Percentiles rank a stretch among this genome's conserved stretches.
These are phyloP conservation scores for Drosophila erecta DNA, from an alignment of 1,140 invertebrate species.

Conservation along the genomic window DNA sequence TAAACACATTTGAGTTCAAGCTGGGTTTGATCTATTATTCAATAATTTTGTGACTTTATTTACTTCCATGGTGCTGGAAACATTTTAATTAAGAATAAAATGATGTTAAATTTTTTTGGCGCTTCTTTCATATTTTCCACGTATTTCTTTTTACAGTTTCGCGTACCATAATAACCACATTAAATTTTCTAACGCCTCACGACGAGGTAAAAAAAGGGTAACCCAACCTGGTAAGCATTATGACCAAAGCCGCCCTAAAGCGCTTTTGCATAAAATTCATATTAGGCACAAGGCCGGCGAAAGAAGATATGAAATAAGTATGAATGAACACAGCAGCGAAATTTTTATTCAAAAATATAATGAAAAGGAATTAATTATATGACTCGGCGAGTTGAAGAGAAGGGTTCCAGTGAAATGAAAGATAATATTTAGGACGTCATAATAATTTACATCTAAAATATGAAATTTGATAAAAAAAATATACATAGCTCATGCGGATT, in stretches of 20 bases:
- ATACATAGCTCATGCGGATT: constrained; percentile 4
- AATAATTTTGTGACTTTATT: no score
- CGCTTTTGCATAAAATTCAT: constrained; percentile 75
- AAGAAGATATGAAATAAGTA: constrained; percentile 60
- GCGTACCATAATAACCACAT: constrained; percentile 54
- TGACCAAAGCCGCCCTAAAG: constrained; percentile 43
- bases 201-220: constrained; percentile 26
- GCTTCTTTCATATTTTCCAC: constrained; percentile 21
- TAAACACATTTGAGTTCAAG: neutral
- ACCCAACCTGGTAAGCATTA: constrained; percentile 54
- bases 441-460: constrained; percentile 24
- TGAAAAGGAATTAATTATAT: constrained; percentile 80
- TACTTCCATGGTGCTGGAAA: no score
- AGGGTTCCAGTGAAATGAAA: constrained; percentile 46
- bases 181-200: constrained; percentile 62
- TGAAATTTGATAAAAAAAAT: constrained; percentile 13
- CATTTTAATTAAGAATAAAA: constrained; percentile 11
- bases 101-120: constrained; percentile 1
- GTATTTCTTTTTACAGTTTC: constrained; percentile 19
- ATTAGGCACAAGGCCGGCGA: constrained; percentile 72
- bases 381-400: constrained; percentile 22
- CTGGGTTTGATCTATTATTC: no score
- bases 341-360: constrained; percentile 61
- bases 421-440: constrained; percentile 45
- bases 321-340: constrained; percentile 52